Evolutionary conservation across 2,797 vertebrate genomes (phyloP).

Genomic region (Melanotaenia parkinsoni): DNA sequence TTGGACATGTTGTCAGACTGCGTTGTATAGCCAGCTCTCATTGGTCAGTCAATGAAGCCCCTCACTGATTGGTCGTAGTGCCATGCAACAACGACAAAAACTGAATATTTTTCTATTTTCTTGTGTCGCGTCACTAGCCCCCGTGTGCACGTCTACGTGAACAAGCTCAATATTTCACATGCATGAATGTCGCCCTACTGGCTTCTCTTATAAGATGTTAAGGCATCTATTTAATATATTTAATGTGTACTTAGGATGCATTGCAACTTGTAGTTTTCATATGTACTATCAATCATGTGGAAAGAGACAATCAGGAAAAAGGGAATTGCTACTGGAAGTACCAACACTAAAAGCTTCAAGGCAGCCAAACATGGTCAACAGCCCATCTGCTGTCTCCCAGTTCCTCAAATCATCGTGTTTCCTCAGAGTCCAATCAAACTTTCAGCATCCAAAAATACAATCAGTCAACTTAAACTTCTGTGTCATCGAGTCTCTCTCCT

Average conservation of each 20-base stretch:
- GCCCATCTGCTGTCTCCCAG: slow-evolving; percentile 25
- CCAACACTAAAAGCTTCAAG: slow-evolving; percentile 48
- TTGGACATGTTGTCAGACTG: too few relatives aligned
- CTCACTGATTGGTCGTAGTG: too few relatives aligned
- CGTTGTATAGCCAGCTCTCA: too few relatives aligned
- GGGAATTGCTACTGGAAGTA: slow-evolving; percentile 55
- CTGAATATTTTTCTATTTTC: too few relatives aligned
- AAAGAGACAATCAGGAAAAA: slow-evolving; percentile 63
- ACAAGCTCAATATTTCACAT: too few relatives aligned
- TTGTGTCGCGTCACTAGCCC: too few relatives aligned
- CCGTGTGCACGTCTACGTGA: too few relatives aligned
- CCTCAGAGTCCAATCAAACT: slow-evolving; percentile 43
- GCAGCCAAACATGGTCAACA: slow-evolving; percentile 45
- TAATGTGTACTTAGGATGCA: slow-evolving; percentile 62
- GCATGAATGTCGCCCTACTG: background rate
- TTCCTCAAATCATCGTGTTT: slow-evolving; percentile 48
- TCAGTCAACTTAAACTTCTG: slow-evolving; percentile 77
- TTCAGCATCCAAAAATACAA: slow-evolving; percentile 58
- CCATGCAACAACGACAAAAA: too few relatives aligned
- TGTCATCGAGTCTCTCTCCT: slow-evolving; percentile 65
- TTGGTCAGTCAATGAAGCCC: too few relatives aligned
- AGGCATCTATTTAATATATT: slow-evolving; percentile 19
- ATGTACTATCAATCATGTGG: slow-evolving; percentile 69
- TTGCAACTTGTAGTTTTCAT: slow-evolving; percentile 63
- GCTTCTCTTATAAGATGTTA: slow-evolving; percentile 19